These are phyloP conservation scores for Panthera uncia DNA, from an alignment of 2,113 vertebrate genomes.

Conservation along the genomic window DNA sequence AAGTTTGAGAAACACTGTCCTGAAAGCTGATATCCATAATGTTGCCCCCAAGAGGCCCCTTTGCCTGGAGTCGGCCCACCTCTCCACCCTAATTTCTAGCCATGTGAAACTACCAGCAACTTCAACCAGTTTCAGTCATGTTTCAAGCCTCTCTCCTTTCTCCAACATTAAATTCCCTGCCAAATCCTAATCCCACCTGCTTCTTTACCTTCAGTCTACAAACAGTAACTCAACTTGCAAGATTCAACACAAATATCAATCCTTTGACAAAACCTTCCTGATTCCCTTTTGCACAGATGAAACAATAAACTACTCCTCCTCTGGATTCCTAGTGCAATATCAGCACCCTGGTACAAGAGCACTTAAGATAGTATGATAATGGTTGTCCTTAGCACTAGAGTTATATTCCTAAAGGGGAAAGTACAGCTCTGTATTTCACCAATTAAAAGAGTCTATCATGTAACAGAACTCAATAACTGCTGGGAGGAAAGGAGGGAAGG, in stretches of 20 bases:
- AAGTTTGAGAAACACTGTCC: not conserved
- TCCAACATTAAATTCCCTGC: not conserved
- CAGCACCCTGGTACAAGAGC: not conserved
- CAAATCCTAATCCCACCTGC: not conserved
- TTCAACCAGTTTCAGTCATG: not conserved
- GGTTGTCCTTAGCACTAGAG: not conserved
- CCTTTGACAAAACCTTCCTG: not conserved
- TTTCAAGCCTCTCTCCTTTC: not conserved
- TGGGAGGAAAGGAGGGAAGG: not conserved
- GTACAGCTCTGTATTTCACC: not conserved
- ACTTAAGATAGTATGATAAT: not conserved
- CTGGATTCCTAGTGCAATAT: not conserved
- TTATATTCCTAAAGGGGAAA: not conserved
- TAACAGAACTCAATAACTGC: not conserved
- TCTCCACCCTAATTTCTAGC: not conserved
- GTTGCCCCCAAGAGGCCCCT: not conserved
- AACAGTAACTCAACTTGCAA: not conserved
- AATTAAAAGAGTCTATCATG: not conserved
- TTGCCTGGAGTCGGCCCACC: not conserved
- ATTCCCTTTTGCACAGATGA: not conserved
- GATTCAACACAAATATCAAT: not conserved
- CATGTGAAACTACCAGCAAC: not conserved
- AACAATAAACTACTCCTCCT: not conserved
- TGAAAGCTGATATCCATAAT: not conserved
- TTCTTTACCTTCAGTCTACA: constrained; percentile 9